phyloP scores from a whole-genome alignment of 2,113 vertebrate genomes.

The Sarotherodon lohbergeri region DNA sequence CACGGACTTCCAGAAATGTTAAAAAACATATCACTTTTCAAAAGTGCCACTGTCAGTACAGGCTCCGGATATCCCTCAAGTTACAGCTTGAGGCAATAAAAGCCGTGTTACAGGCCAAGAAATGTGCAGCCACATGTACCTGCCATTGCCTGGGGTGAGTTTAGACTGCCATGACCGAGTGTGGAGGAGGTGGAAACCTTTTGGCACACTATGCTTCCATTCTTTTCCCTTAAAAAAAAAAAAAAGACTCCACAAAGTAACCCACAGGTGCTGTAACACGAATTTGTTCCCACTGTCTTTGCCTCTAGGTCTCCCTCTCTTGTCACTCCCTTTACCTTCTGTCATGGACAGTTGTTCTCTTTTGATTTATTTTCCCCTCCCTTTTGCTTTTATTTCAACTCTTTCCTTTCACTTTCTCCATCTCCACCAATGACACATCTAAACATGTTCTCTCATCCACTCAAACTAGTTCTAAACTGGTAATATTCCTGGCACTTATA shows the following conservation, averaged over 20 bases:
- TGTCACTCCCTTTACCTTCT: background rate
- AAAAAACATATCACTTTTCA: background rate
- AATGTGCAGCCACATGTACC: constrained; percentile 57
- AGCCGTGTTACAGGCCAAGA: constrained; percentile 44
- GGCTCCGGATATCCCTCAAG: constrained; percentile 45
- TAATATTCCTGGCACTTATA: constrained; percentile 14
- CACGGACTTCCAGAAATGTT: background rate
- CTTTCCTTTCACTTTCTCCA: background rate
- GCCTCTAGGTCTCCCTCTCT: background rate
- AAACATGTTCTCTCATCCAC: background rate
- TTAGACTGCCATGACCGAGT: constrained; percentile 21
- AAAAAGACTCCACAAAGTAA: constrained; percentile 19
- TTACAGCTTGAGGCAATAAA: constrained; percentile 56
- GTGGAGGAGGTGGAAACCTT: constrained; percentile 34
- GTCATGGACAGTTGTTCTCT: background rate
- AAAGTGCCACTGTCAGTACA: constrained; percentile 23
- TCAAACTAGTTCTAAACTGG: background rate
- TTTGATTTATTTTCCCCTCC: background rate
- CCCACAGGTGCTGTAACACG: background rate
- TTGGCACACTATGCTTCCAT: constrained; percentile 22
- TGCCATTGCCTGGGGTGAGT: constrained; percentile 37
- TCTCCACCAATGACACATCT: background rate
- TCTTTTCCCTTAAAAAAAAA: constrained; percentile 4
- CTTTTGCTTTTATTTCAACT: background rate
- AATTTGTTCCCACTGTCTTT: background rate